These are phyloP conservation scores for Drosophila hydei DNA, from an alignment of 1,140 invertebrate genomes.

Conservation along the genomic window DNA sequence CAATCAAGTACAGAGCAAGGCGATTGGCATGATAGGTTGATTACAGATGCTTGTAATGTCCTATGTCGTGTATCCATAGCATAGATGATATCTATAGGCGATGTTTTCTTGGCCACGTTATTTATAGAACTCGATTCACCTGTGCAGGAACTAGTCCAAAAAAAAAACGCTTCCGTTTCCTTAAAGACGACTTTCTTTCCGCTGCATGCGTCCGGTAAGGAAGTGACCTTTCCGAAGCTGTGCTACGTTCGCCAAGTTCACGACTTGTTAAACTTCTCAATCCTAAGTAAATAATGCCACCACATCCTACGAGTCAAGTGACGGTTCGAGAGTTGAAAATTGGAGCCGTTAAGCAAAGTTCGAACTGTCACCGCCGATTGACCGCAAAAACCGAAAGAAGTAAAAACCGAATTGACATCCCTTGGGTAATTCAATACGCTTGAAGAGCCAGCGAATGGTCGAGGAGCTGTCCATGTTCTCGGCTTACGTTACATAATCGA, in stretches of 20 bases:
- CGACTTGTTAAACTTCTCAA: conserved; percentile 15
- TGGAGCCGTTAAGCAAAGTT: conserved; percentile 75
- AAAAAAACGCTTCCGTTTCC: conserved; percentile 54
- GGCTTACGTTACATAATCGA: conserved; percentile 73
- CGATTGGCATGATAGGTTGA: too few relatives aligned
- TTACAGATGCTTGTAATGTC: too few relatives aligned
- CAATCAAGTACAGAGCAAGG: too few relatives aligned
- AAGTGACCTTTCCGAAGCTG: conserved; percentile 32
- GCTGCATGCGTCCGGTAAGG: conserved; percentile 46
- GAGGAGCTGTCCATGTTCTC: conserved; percentile 29
- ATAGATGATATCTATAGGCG: too few relatives aligned
- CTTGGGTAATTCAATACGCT: conserved; percentile 69
- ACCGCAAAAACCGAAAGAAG: conserved; percentile 57
- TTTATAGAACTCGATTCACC: conserved; percentile 11
- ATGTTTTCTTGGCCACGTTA: too few relatives aligned
- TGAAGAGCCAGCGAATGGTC: conserved; percentile 70
- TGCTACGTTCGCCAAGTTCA: conserved; percentile 12
- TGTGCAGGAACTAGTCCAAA: conserved; percentile 29
- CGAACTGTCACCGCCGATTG: conserved; percentile 52
- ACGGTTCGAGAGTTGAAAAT: conserved; percentile 13
- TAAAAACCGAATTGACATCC: conserved; percentile 54
- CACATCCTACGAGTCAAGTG: conserved; percentile 57
- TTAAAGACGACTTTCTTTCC: conserved; percentile 11
- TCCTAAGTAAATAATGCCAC: conserved; percentile 60
- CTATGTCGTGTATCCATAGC: too few relatives aligned